Evolutionary conservation across 2,113 vertebrate genomes (phyloP).

Genomic region (Tragelaphus strepsiceros): DNA sequence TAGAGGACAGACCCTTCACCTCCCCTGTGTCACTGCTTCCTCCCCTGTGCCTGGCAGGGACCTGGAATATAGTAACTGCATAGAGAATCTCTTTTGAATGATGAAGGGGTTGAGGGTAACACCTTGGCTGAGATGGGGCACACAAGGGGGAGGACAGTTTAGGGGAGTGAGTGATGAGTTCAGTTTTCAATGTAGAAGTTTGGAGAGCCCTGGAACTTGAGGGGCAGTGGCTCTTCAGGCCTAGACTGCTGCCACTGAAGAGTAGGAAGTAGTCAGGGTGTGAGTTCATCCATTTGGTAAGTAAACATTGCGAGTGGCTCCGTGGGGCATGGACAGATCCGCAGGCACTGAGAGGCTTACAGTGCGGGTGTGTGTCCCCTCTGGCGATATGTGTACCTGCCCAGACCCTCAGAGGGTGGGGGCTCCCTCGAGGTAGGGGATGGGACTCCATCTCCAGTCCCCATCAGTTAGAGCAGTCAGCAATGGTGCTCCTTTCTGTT

Average conservation of each 20-base stretch:
- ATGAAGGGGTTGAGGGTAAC: not conserved
- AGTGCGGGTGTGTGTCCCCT: not conserved
- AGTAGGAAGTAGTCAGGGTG: not conserved
- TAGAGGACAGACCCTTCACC: not conserved
- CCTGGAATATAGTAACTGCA: not conserved
- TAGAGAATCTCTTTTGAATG: not conserved
- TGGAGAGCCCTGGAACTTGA: not conserved
- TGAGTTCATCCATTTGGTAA: not conserved
- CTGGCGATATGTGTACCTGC: no score
- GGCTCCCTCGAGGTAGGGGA: not conserved
- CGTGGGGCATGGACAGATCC: not conserved
- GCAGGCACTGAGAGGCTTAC: not conserved
- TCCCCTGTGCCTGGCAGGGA: not conserved
- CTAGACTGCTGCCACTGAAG: not conserved
- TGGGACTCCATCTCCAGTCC: not conserved
- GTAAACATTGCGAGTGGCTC: not conserved
- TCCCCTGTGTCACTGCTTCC: not conserved
- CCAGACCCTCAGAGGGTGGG: not conserved
- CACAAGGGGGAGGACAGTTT: not conserved
- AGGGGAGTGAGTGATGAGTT: not conserved
- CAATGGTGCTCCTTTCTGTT: not conserved
- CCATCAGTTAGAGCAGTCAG: not conserved
- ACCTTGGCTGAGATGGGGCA: not conserved
- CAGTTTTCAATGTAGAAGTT: not conserved
- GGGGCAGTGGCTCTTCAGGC: not conserved